Evolutionary conservation across 2,888 invertebrate genomes (phyloP), one percentile per base, ranked within the genome.

Genomic region (Ptilodon capucinus): DNA sequence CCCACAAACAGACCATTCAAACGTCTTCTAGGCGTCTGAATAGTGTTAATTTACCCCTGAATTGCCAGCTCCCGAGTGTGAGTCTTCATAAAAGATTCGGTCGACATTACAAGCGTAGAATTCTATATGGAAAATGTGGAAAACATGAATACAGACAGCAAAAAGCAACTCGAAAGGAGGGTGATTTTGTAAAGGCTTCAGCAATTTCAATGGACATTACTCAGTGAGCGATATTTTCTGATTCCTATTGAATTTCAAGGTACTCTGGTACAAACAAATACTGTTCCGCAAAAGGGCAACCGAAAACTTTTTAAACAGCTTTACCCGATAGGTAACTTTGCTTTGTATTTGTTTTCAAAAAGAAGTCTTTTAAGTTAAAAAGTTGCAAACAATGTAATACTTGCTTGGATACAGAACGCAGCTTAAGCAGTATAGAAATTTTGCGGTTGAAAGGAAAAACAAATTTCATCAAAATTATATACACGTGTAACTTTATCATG

Each of bases 181-280:
- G 85, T 84, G 87, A 88, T 88, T 88, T 88, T 89, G 74, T 86
- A 86, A 87, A 89, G 89, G 83, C 81, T 84, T 81, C 84, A 76
- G 69, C 69, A 74, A 70, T 84, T 81, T 89, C 85, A 86, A 87
- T 85, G 74, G 84, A 74, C 81, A 81, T 82, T 83, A 79, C 85
- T 84, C 85, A 84, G 81, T 84, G 86, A 86, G 75, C 81, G 75
- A 80, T 86, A 82, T 84, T 86, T 85, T 81, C 79, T 78, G 78
- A 84, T 82, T 79, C 76, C 82, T 79, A 80, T 86, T 81, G 74
- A 81, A 82, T 76, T 69, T 72, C 63, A 60, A 58, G 60, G 66
- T 61, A 64, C 57, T 64, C 63, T 68, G 76, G 68, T 72, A 68
- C 68, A 76, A 71, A 71, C 68, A 74, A 60, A 56, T 57, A 65